Conservation (phyloP, 2,797 vertebrate genomes). For the Alexandromys oeconomus region DNA sequence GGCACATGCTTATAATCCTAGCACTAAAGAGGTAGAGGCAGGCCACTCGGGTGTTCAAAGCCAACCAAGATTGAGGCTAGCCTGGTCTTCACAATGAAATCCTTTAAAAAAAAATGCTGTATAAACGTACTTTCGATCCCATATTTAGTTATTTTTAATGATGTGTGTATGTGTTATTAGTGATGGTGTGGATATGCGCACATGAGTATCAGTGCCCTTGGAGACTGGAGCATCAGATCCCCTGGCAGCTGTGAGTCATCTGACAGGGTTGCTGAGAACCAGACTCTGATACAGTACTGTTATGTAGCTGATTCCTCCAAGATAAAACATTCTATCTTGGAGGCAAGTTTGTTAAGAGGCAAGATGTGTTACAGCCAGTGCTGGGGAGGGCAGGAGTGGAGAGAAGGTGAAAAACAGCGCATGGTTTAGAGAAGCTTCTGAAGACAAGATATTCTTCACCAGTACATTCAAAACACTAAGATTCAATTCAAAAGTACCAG, state of each 20-base stretch:
- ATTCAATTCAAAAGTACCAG: not conserved
- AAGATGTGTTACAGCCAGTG: no score
- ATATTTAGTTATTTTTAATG: not conserved
- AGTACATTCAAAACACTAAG: not conserved
- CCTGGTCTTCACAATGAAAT: not conserved
- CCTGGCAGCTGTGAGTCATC: not conserved
- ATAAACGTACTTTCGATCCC: not conserved
- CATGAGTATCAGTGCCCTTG: no score
- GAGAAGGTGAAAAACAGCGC: no score
- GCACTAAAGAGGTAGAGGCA: not conserved
- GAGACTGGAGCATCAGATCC: no score
- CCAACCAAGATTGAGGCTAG: not conserved
- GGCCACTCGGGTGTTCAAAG: not conserved
- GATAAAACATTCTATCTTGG: no score
- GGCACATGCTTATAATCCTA: not conserved
- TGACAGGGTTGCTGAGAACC: not conserved
- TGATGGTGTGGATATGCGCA: not conserved
- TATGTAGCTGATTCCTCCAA: no score
- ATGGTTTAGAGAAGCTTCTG: no score
- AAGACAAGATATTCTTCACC: not conserved
- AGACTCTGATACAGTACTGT: no score
- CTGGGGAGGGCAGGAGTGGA: no score
- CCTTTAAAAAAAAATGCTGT: not conserved
- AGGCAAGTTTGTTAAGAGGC: no score
- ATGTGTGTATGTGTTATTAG: not conserved